phyloP scores from a whole-genome alignment of 2,113 vertebrate genomes.

The Anolis sagrei region DNA sequence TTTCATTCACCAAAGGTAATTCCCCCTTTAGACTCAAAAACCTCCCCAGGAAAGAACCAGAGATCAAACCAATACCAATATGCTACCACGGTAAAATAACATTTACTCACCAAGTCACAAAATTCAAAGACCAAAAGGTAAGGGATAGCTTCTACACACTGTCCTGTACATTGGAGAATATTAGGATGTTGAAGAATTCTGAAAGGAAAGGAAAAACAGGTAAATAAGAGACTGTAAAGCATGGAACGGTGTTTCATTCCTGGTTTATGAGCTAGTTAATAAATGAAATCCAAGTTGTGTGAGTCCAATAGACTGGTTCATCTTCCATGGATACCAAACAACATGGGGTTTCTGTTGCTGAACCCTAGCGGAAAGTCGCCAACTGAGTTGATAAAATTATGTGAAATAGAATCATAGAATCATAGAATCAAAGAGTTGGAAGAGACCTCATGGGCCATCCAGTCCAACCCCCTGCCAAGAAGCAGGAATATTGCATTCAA shows the following conservation, averaged over 20 bases:
- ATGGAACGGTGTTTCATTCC: conserved; percentile 24
- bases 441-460: no score
- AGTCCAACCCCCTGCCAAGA: no score
- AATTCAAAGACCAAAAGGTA: conserved; percentile 95
- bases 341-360: neutral
- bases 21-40: neutral
- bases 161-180: conserved; percentile 92
- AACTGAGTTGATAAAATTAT: neutral
- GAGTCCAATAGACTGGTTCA: neutral
- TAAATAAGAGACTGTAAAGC: neutral
- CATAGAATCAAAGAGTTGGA: no score
- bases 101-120: conserved; percentile 92
- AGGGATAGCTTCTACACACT: conserved; percentile 94
- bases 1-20: no score
- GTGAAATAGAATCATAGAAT: no score
- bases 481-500: no score
- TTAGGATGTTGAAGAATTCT: conserved; percentile 91
- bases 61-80: neutral
- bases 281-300: neutral
- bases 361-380: no score
- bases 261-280: neutral
- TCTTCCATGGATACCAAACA: neutral
- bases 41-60: neutral
- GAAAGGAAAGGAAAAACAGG: conserved; percentile 40
- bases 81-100: neutral